Base-by-base conservation (phyloP, 2,113 vertebrate genomes). In the Isichthys henryi region DNA sequence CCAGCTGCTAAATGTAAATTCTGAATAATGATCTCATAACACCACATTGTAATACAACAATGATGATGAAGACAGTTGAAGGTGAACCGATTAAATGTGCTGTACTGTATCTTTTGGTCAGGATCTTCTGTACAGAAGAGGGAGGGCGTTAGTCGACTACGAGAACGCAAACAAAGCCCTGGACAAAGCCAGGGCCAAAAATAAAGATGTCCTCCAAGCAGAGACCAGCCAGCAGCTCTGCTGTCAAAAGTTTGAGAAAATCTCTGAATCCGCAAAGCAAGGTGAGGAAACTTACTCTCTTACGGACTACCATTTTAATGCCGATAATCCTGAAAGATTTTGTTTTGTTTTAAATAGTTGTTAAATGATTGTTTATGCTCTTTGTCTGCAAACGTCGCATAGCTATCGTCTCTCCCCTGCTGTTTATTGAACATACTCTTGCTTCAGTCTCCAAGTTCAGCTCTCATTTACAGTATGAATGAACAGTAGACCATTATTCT, bases 231-330 rank as follows among this genome's bases (percentile, higher is more conserved):
- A 99, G 93, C 98, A 99, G 91, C 93, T 99, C 93, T 98, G 97
- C 94, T 99, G 98, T 96, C 98, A 99, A 94, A 99, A 99, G 94
- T 99, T 99, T 95, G 98, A 99, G 95, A 99, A 99, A 94, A 99
- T 99, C 94, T 99, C 98, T 17, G 98, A 99, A 94, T 99, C 98
- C 0, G 98, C 98, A 91, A 99, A 99, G 95, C 98, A 99, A 98
- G 98, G 98, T 27, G 66, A 27, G 27, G 66, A 11, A 13, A 74
- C 31, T 56, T 56, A 21, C 19, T 21, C 5, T 74, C 6, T n/a
- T n/a, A 35, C 2, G 2, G 27, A 70, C n/a, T 13, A 74, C 35
- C 35, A 80, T 80, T 80, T 39, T 80, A 35, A 80, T 80, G 15
- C 35, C 15, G 1, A 27, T 43, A 17, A 27, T 19, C 74, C 74